Base-by-base conservation (phyloP, 1,140 invertebrate species). In the Zaprionus kolodkinae region DNA sequence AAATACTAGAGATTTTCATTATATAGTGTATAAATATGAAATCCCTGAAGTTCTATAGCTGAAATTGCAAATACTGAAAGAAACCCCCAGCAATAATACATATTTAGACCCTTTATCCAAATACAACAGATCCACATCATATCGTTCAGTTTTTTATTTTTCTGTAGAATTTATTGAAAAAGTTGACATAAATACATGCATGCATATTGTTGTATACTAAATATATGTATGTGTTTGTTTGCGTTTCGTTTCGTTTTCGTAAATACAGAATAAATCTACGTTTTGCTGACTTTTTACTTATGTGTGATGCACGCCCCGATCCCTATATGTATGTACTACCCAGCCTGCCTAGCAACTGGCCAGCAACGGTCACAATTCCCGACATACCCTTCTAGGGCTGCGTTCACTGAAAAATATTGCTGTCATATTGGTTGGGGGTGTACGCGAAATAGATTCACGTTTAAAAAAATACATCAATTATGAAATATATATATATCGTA, bases 111-210 rank as follows among this genome's bases (percentile, higher is more conserved):
- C 40, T 15, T 10, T 3, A 45, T 9, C 7, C 40, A 15, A 15
- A 15, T 45, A 10, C 6, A 45, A 10, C 6, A 45, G n/a, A 45
- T 15, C 1, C 40, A 45, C 21, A 33, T 60, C 11, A 33, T 9
- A 21, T 6, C 15, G 12, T 63, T 52, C 12, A 27, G 21, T 35
- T 75, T 59, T 55, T 40, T 64, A 66, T 72, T 74, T 78, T 87
- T 81, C 76, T 90, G 77, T 79, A 81, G 85, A 90, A 91, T 92
- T 91, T 91, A 89, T 92, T 92, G 87, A 91, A 91, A 91, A 92
- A 92, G 87, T 92, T 82, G 88, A 92, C 88, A 92, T 92, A 92
- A 92, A 91, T 92, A 92, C 91, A 92, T 91, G 91, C 91, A 92
- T 92, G 91, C 91, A 92, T 92, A 91, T 91, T 81, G 83, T 83